Conservation (phyloP, 2,113 vertebrate genomes). For the Petroica traversi region DNA sequence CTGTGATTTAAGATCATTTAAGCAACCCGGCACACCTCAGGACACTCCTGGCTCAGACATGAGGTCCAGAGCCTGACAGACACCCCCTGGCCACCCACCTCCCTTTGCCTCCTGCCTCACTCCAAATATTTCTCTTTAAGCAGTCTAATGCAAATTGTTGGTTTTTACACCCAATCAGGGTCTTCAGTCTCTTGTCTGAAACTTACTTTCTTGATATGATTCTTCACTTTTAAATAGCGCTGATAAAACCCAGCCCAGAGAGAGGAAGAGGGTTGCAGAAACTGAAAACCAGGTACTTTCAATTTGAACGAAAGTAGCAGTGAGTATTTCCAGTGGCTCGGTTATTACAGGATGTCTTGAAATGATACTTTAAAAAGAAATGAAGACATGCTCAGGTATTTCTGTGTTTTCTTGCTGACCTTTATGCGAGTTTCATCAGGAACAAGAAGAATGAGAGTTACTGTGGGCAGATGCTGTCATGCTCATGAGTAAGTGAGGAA, state of each 20-base stretch:
- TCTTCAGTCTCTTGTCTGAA: neutral
- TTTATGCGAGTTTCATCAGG: neutral
- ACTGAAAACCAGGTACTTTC: neutral
- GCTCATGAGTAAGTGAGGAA: neutral
- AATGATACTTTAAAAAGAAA: neutral
- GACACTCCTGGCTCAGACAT: neutral
- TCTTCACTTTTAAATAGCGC: neutral
- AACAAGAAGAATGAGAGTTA: neutral
- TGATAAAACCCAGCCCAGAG: neutral
- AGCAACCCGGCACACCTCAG: neutral
- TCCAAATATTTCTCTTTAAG: neutral
- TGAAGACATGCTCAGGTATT: neutral
- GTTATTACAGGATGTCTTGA: neutral
- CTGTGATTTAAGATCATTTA: neutral
- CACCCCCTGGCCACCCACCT: neutral
- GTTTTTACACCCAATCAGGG: neutral
- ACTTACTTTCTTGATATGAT: neutral
- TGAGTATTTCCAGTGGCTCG: neutral
- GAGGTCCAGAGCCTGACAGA: neutral
- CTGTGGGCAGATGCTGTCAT: neutral
- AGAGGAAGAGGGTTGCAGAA: neutral
- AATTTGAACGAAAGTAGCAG: neutral
- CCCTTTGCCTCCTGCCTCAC: neutral
- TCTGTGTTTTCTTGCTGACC: neutral
- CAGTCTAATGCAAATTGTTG: neutral